Conservation (phyloP, 2,888 invertebrate genomes). For the Epistrophe eligans region DNA sequence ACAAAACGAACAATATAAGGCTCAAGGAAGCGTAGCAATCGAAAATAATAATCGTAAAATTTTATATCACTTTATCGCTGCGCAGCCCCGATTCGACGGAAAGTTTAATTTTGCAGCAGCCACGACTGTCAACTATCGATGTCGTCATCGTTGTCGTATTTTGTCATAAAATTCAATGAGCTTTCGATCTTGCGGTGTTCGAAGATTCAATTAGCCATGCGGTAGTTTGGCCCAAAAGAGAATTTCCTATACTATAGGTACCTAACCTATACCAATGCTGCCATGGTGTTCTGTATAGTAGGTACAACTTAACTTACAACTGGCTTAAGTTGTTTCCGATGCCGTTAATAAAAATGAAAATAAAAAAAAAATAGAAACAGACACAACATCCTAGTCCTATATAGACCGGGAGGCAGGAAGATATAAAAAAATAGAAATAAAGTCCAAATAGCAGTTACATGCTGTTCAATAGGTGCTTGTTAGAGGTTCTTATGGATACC, state of each 20-base stretch:
- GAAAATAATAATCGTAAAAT: conserved; percentile 75
- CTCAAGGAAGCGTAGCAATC: conserved; percentile 64
- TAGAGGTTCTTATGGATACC: conserved; percentile 34
- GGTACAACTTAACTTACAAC: neutral
- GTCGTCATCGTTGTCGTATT: conserved; percentile 61
- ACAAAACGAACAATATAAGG: conserved; percentile 28
- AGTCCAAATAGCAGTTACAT: conserved; percentile 31
- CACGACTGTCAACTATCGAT: conserved; percentile 41
- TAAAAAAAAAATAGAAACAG: conserved; percentile 26
- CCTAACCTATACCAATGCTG: neutral
- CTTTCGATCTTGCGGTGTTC: conserved; percentile 73
- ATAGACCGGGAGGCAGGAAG: conserved; percentile 10
- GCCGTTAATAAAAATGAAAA: conserved; percentile 19
- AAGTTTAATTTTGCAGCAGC: conserved; percentile 59
- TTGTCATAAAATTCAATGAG: conserved; percentile 70
- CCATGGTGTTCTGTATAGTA: neutral
- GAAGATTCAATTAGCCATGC: conserved; percentile 73
- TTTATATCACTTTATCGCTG: conserved; percentile 72
- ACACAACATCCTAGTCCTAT: neutral
- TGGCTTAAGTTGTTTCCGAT: conserved; percentile 43
- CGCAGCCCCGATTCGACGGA: conserved; percentile 67
- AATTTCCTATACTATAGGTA: neutral
- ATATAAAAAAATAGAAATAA: conserved; percentile 24
- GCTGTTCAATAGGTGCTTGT: conserved; percentile 18
- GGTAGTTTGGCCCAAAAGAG: conserved; percentile 39